Base-by-base conservation (phyloP, 2,113 vertebrate genomes). In the Siniperca chuatsi region DNA sequence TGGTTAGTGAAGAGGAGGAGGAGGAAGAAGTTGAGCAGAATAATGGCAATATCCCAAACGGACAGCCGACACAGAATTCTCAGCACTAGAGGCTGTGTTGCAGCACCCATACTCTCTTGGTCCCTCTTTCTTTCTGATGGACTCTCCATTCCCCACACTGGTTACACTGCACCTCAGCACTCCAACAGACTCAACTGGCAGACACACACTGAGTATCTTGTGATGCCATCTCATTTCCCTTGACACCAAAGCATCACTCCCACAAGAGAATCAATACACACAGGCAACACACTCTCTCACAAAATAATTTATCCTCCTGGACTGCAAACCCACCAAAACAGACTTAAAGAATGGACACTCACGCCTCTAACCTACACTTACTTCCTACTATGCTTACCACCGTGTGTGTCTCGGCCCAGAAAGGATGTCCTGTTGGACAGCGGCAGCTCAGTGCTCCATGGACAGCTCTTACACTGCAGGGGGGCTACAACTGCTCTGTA, bases 1-100 rank as follows among this genome's bases (percentile, higher is more conserved):
- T 98, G 0, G 97, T 98, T 88, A 97, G 97, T 73, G 97, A 97
- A 57, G 96, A 96, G 0, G 96, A 97, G 25, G 88, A 95, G 8
- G 96, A 94, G 0, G 95, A 96, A 0, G 95, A 96, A 20, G 91
- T 88, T 75, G 87, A 84, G 42, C 95, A 94, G 90, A 92, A 92
- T 75, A 95, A 95, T 0, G 93, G 94, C 46, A 93, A 79, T 25
- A 94, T 95, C 70, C 97, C 95, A 86, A 96, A 94, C 42, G 92
- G 94, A 93, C 94, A 94, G 85, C 92, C 90, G 5, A 81, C 70
- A 48, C 91, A 93, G 78, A 93, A 94, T 84, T 92, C 92, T 2
- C 93, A 95, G 91, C 92, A 92, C 62, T 96, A 95, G 86, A 93
- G 62, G 55, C 70, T 20, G 70, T 33, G 67, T 66, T 78, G 54